phyloP scores from a whole-genome alignment of 2,797 vertebrate species.

The Euphonia xanthogaster region DNA sequence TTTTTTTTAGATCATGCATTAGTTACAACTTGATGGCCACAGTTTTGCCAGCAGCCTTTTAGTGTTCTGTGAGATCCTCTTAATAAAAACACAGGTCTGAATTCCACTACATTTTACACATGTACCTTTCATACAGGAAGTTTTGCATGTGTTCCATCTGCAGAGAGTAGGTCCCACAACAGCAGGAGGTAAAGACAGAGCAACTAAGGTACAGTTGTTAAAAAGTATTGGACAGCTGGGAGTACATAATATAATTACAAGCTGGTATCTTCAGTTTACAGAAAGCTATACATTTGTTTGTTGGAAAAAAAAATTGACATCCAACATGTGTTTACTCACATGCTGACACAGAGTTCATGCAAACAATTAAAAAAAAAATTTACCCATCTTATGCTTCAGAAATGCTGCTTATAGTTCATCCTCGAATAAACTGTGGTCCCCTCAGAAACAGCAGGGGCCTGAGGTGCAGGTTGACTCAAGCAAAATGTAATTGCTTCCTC shows the following conservation, averaged over 20 bases:
- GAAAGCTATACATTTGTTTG: neutral
- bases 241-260: neutral
- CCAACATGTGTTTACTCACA: slow-evolving; percentile 35
- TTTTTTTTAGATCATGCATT: neutral
- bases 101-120: neutral
- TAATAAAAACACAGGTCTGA: neutral
- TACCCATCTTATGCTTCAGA: neutral
- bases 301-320: neutral
- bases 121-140: neutral
- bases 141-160: neutral
- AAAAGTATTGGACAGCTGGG: neutral
- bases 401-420: neutral
- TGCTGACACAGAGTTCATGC: slow-evolving; percentile 17
- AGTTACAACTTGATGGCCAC: neutral
- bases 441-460: neutral
- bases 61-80: neutral
- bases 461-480: neutral
- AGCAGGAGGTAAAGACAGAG: neutral
- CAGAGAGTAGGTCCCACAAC: neutral
- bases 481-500: neutral
- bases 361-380: neutral
- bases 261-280: slow-evolving; percentile 16
- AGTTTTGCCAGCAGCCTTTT: neutral
- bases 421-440: neutral
- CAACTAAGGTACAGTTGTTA: neutral